Percentiles rank a stretch among this genome's conserved stretches.
Evolutionary conservation across 37 sponge, comb jelly and placozoan genomes (phyloP).

Genomic region (Trichoplax adhaerens): DNA sequence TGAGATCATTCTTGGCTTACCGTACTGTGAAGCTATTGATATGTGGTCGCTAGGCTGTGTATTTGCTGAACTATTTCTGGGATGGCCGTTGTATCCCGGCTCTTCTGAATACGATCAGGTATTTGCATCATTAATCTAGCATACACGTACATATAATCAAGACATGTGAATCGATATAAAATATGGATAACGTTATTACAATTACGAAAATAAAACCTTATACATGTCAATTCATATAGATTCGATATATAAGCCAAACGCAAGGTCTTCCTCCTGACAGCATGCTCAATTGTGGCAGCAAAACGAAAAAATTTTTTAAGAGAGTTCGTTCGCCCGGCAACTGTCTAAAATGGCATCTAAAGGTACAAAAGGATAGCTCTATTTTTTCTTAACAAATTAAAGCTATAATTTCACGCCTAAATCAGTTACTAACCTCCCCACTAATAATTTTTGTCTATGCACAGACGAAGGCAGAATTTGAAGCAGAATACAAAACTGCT

Average conservation of each 20-base stretch:
- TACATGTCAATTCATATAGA: background rate
- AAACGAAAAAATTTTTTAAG: conserved; percentile 37
- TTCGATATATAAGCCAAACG: conserved; percentile 40
- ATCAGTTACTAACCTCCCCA: too few relatives aligned
- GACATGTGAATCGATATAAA: background rate
- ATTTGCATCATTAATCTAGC: background rate
- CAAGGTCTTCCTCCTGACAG: conserved; percentile 31
- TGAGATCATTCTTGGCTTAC: conserved; percentile 77
- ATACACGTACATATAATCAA: background rate
- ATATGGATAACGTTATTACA: too few relatives aligned
- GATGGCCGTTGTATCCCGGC: conserved; percentile 90
- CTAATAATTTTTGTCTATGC: too few relatives aligned
- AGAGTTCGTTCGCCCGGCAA: background rate
- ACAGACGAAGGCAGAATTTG: too few relatives aligned
- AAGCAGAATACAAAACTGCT: too few relatives aligned
- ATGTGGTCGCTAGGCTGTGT: conserved; percentile 97
- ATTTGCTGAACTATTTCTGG: conserved; percentile 75
- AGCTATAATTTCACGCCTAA: conserved; percentile 6
- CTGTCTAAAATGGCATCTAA: too few relatives aligned
- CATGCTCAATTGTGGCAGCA: conserved; percentile 28
- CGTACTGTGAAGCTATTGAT: conserved; percentile 63
- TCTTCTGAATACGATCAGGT: conserved; percentile 76
- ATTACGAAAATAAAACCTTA: background rate
- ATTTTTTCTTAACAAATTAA: background rate
- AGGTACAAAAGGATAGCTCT: too few relatives aligned